Evolutionary conservation across 1,140 invertebrate genomes (phyloP).

Genomic region (Antheraea pernyi): DNA sequence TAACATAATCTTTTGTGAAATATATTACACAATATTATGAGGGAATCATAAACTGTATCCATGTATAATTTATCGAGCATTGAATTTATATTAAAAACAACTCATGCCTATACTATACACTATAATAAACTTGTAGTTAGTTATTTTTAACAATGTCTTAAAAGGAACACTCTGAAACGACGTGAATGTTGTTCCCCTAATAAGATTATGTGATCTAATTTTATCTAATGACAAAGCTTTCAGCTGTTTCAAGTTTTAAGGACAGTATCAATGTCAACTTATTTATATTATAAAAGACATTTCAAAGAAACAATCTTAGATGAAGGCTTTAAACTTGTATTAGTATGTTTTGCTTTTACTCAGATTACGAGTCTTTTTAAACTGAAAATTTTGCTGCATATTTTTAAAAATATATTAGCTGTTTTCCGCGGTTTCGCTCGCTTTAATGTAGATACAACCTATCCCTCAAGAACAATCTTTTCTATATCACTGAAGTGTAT

Average conservation of each 20-base stretch:
- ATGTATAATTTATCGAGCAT: neutral
- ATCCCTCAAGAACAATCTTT: too few relatives aligned
- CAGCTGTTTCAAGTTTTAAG: constrained; percentile 4
- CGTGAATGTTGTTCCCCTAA: constrained; percentile 3
- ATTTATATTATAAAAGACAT: neutral
- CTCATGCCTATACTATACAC: neutral
- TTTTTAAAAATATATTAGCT: too few relatives aligned
- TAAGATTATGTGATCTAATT: neutral
- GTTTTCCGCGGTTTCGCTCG: too few relatives aligned
- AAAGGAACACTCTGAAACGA: neutral
- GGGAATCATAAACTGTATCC: too few relatives aligned
- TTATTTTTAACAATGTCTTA: neutral
- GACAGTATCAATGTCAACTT: neutral
- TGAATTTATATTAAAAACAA: neutral
- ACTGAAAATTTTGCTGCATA: too few relatives aligned
- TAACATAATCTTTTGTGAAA: too few relatives aligned
- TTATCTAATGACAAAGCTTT: constrained; percentile 1
- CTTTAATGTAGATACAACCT: too few relatives aligned
- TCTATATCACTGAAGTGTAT: too few relatives aligned
- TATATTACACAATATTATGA: too few relatives aligned
- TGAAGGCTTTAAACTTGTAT: neutral
- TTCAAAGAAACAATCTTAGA: neutral
- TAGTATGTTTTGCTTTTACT: neutral
- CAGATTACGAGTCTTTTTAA: too few relatives aligned
- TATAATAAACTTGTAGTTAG: neutral